Conservation (phyloP, 1,140 invertebrate genomes). For the Drosophila truncata region DNA sequence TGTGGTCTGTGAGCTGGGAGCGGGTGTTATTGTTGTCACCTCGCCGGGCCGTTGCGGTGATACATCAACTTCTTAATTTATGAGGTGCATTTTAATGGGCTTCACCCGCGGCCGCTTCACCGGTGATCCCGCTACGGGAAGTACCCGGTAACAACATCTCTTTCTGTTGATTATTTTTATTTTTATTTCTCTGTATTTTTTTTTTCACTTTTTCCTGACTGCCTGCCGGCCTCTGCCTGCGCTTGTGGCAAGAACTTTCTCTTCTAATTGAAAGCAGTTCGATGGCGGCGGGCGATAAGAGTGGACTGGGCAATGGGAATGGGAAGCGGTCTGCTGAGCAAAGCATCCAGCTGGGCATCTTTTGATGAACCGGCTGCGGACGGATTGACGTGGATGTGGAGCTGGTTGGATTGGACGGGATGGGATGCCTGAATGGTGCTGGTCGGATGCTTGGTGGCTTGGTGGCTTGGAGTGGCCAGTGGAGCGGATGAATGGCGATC, state of each 20-base stretch:
- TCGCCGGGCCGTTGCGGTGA: constrained; percentile 29
- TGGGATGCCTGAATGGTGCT: constrained; percentile 8
- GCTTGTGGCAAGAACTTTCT: constrained; percentile 82
- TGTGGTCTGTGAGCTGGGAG: neutral
- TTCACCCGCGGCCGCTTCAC: constrained; percentile 11
- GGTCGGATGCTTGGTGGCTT: constrained; percentile 8
- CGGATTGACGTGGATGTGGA: constrained; percentile 19
- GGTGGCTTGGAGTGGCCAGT: constrained; percentile 27
- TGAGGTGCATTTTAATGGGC: constrained; percentile 75
- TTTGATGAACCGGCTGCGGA: constrained; percentile 58
- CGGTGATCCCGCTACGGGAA: constrained; percentile 18
- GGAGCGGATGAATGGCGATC: constrained; percentile 61
- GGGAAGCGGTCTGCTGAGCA: constrained; percentile 33
- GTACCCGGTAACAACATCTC: constrained; percentile 58
- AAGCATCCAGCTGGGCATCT: constrained; percentile 58
- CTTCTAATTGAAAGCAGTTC: constrained; percentile 84
- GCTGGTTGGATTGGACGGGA: constrained; percentile 38
- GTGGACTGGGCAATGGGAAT: constrained; percentile 3
- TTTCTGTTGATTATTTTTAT: constrained; percentile 55
- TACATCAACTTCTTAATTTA: constrained; percentile 64
- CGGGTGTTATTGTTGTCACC: constrained; percentile 43
- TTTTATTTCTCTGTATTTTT: constrained; percentile 33
- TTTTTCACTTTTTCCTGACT: constrained; percentile 76
- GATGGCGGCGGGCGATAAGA: constrained; percentile 69
- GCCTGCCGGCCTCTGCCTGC: constrained; percentile 4